Evolutionary conservation across 2,888 invertebrate species (phyloP).

Genomic region (Masnerella sp.): DNA sequence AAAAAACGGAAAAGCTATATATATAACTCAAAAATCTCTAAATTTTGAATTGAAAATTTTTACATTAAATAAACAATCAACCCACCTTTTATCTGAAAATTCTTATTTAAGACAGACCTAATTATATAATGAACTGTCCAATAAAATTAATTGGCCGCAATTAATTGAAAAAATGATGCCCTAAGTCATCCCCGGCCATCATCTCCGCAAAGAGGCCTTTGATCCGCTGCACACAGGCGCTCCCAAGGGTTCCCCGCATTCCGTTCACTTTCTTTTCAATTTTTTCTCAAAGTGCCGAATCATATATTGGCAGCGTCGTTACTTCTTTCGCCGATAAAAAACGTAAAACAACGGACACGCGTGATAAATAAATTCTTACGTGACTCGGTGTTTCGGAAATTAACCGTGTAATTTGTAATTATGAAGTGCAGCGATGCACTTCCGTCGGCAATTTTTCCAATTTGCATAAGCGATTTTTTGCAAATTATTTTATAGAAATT

Average conservation of each 20-base stretch:
- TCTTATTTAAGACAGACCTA: too few relatives aligned
- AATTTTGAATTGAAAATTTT: too few relatives aligned
- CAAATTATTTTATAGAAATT: too few relatives aligned
- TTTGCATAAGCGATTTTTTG: too few relatives aligned
- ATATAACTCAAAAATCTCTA: too few relatives aligned
- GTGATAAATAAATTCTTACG: constrained; percentile 50
- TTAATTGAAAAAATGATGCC: background rate
- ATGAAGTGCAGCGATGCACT: constrained; percentile 39
- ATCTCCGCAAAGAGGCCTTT: background rate
- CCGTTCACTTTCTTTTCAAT: background rate
- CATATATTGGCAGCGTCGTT: constrained; percentile 5
- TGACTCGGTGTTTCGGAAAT: constrained; percentile 65
- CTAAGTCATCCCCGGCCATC: background rate
- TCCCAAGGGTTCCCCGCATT: background rate
- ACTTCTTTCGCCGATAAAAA: constrained; percentile 6
- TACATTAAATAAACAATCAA: too few relatives aligned
- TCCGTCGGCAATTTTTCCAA: too few relatives aligned
- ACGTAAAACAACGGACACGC: background rate
- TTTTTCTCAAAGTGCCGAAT: constrained; percentile 12
- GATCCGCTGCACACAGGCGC: background rate
- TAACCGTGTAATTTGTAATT: constrained; percentile 65
- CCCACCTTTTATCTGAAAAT: too few relatives aligned
- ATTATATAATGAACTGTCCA: too few relatives aligned
- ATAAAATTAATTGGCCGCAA: background rate
- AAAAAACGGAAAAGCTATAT: too few relatives aligned